Conservation (phyloP, 2,888 invertebrate species). For the Plutella xylostella region DNA sequence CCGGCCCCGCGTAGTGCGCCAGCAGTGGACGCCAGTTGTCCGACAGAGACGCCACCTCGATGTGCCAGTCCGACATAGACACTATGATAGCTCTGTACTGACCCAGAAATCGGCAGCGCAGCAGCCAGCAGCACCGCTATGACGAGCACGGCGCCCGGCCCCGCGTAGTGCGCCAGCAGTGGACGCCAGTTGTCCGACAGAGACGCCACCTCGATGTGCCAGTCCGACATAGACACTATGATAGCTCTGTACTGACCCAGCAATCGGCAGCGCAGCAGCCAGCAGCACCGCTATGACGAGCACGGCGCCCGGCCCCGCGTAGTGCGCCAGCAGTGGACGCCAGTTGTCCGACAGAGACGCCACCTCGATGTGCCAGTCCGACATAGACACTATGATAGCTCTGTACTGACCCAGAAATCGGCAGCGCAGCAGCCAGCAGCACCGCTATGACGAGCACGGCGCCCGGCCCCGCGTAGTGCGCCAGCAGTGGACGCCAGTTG, state of each 20-base stretch:
- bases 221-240: slow-evolving; percentile 60
- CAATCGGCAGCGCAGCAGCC: slow-evolving; percentile 76
- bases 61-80: slow-evolving; percentile 50
- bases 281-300: slow-evolving; percentile 74
- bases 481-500: slow-evolving; percentile 62
- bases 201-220: slow-evolving; percentile 53
- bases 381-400: slow-evolving; percentile 52
- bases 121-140: slow-evolving; percentile 70
- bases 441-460: slow-evolving; percentile 74
- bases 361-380: slow-evolving; percentile 54
- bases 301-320: slow-evolving; percentile 69
- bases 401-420: slow-evolving; percentile 79
- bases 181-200: slow-evolving; percentile 58
- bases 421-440: slow-evolving; percentile 72
- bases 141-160: slow-evolving; percentile 72
- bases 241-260: slow-evolving; percentile 71
- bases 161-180: slow-evolving; percentile 59
- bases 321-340: slow-evolving; percentile 59
- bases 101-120: slow-evolving; percentile 84
- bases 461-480: slow-evolving; percentile 67
- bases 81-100: slow-evolving; percentile 49
- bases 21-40: slow-evolving; percentile 64
- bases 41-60: slow-evolving; percentile 50
- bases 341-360: slow-evolving; percentile 56
- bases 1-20: slow-evolving; percentile 65